Conservation (phyloP, 1,140 invertebrate genomes). For the Anoplolepis gracilipes region DNA sequence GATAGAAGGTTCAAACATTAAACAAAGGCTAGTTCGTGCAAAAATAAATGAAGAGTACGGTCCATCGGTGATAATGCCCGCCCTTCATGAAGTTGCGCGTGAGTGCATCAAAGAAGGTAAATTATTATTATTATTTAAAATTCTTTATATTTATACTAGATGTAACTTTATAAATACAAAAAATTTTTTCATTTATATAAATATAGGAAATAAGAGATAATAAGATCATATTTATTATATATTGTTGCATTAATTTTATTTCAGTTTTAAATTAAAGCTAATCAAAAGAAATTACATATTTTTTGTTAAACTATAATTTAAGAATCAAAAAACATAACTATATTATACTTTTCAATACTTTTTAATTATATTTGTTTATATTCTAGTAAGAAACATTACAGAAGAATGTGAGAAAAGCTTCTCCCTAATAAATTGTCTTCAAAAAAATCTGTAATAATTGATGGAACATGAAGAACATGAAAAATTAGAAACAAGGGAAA, state of each 20-base stretch:
- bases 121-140: background rate
- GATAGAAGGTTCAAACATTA: background rate
- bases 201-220: background rate
- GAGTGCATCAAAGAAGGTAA: constrained; percentile 24
- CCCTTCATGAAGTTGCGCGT: background rate
- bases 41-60: background rate
- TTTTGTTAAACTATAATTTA: background rate
- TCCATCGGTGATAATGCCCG: accelerated
- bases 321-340: too few species aligned
- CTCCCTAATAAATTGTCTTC: background rate
- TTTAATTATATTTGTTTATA: background rate
- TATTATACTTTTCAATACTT: background rate
- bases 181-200: background rate
- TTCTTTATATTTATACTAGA: too few species aligned
- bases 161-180: background rate
- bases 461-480: background rate
- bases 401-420: constrained; percentile 12
- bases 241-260: too few species aligned
- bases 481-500: background rate
- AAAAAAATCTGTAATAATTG: background rate
- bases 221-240: too few species aligned
- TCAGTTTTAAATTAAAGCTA: too few species aligned
- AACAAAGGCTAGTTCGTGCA: background rate
- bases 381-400: background rate
- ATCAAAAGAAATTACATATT: background rate